phyloP scores from a whole-genome alignment of 2,888 invertebrate species.

The Drosophila merina region DNA sequence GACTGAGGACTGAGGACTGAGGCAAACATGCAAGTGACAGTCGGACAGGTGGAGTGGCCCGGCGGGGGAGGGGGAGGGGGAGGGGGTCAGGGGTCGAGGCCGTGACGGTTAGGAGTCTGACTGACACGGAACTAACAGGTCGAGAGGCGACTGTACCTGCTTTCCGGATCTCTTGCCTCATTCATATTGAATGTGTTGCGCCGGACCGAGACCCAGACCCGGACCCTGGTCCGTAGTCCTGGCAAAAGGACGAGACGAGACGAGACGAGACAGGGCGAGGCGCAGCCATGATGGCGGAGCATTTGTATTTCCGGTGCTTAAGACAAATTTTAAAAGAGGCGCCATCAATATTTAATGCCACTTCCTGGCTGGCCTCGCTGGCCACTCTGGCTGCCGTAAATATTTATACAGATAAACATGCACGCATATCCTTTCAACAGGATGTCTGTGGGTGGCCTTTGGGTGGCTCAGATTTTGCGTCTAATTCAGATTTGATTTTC shows the following conservation, averaged over 20 bases:
- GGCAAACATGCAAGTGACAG: slow-evolving; percentile 69
- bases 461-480: slow-evolving; percentile 1
- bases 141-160: slow-evolving; percentile 64
- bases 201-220: slow-evolving; percentile 40
- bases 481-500: slow-evolving; percentile 64
- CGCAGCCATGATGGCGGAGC: slow-evolving; percentile 11
- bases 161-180: slow-evolving; percentile 33
- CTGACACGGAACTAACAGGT: slow-evolving; percentile 43
- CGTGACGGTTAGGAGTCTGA: slow-evolving; percentile 10
- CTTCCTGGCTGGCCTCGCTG: slow-evolving; percentile 57
- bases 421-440: slow-evolving; percentile 10
- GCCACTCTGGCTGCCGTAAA: slow-evolving; percentile 24
- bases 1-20: slow-evolving; percentile 3
- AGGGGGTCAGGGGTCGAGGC: background rate
- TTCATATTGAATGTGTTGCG: slow-evolving; percentile 60
- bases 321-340: slow-evolving; percentile 76
- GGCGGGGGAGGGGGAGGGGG: too few species aligned
- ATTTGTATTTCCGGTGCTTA: slow-evolving; percentile 79
- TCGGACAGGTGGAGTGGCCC: slow-evolving; percentile 47
- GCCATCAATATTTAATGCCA: slow-evolving; percentile 68
- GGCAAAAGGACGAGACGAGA: background rate
- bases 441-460: slow-evolving; percentile 27
- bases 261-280: background rate
- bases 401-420: background rate
- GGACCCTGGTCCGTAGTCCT: background rate